phyloP scores from a whole-genome alignment of 2,797 vertebrate genomes.

The Pogoniulus pusillus region DNA sequence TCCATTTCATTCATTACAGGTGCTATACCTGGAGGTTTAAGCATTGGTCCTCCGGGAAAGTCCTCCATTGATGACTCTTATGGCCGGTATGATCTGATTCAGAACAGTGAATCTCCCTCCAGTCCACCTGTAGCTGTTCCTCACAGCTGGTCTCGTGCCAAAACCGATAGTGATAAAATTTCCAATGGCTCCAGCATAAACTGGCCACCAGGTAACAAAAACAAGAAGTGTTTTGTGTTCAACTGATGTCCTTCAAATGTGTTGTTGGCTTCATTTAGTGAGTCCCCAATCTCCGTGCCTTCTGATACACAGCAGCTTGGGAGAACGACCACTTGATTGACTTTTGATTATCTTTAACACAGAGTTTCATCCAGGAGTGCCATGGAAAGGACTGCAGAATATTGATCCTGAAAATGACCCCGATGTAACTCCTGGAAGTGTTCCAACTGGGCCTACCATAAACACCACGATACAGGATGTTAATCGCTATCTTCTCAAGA shows the following conservation, averaged over 20 bases:
- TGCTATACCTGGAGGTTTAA: conserved; percentile 93
- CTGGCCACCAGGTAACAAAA: conserved; percentile 93
- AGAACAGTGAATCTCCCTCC: conserved; percentile 89
- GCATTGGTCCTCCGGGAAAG: conserved; percentile 89
- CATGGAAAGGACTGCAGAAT: conserved; percentile 99
- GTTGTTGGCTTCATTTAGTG: background rate
- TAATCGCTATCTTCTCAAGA: conserved; percentile 96
- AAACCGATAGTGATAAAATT: conserved; percentile 93
- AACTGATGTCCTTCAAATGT: fast-evolving
- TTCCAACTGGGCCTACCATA: conserved; percentile 94
- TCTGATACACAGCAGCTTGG: background rate
- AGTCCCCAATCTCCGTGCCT: background rate
- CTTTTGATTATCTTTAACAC: background rate
- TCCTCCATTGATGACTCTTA: conserved; percentile 95
- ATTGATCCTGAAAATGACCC: conserved; percentile 98
- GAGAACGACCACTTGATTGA: background rate
- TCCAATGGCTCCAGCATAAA: conserved; percentile 96
- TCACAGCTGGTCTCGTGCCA: conserved; percentile 97
- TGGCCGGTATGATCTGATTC: conserved; percentile 92
- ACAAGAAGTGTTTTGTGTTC: background rate
- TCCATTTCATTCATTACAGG: conserved; percentile 70
- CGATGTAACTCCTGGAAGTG: conserved; percentile 97
- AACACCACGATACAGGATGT: conserved; percentile 98
- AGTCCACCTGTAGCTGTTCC: conserved; percentile 89
- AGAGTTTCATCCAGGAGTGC: conserved; percentile 98